Base-by-base conservation (phyloP, 2,888 invertebrate genomes). In the Noctua janthe region DNA sequence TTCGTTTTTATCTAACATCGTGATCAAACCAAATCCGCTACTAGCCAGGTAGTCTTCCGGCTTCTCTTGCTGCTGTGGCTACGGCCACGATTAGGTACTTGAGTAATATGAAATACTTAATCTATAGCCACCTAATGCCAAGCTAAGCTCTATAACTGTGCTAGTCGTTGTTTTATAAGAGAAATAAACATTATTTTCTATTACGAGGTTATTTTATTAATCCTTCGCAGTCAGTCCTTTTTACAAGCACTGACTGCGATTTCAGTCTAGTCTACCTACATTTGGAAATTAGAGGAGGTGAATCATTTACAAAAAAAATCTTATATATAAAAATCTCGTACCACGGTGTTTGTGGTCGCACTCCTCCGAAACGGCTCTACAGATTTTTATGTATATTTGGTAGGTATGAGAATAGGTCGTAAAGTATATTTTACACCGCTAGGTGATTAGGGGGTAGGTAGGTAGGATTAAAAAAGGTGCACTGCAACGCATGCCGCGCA, bases 141-240 rank as follows among this genome's bases (percentile, higher is more conserved):
- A 62, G 29, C 49, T 59, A 67, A 66, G 47, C 39, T 54, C 23
- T 49, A 39, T 20, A n/a, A 73, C 59, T 74, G 64, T 64, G 54
- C 78, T 85, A 86, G 87, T 85, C 83, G 15, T 82, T 82, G 15
- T 75, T 82, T 74, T 82, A 7, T 76, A 76, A 69, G 79, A 86
- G 49, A 83, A 85, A 73, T 87, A 85, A 86, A 85, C 13, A 67
- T 69, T 70, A 75, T 75, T 74, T 75, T 74, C 3, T 39, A 62
- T 70, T 51, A 67, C 2, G 0, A 35, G 15, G 17, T 74, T 13
- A 49, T 86, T 83, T 86, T 86, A 82, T 69, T 81, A 54, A 54
- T 5, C 1, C 10, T 20, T n/a, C n/a, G n/a, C n/a, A n/a, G n/a
- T n/a, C n/a, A 15, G 15, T 23, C 15, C 39, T n/a, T n/a, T 59